Percentiles rank a stretch among this genome's conserved stretches.
Conservation (phyloP, 2,113 vertebrate genomes). For the Gymnarchus niloticus region DNA sequence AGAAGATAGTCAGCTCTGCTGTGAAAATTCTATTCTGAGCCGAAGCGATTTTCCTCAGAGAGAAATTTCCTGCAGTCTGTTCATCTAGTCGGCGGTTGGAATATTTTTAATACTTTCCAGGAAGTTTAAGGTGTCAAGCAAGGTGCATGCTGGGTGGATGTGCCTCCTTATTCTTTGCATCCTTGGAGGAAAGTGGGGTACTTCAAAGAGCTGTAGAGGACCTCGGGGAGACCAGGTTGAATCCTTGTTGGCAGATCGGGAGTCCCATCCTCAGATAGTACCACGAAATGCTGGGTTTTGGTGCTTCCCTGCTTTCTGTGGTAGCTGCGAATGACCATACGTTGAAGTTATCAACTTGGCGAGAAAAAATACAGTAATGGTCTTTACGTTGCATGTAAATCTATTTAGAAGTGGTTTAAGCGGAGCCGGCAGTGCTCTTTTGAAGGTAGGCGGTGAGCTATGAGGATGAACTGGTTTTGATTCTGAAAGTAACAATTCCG, state of each 20-base stretch:
- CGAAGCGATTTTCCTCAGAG: neutral
- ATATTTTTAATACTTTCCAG: too few species aligned
- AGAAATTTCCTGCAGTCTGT: too few species aligned
- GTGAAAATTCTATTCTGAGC: neutral
- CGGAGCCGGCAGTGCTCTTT: too few species aligned
- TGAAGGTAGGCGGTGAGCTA: neutral
- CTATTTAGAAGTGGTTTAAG: too few species aligned
- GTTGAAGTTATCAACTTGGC: neutral
- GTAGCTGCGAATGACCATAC: neutral
- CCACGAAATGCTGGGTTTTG: too few species aligned
- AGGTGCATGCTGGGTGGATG: neutral
- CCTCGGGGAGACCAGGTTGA: neutral
- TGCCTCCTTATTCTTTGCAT: neutral
- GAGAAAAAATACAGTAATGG: neutral
- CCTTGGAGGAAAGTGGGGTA: neutral
- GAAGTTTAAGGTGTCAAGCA: too few species aligned
- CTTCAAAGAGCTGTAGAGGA: neutral
- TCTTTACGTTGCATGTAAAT: neutral
- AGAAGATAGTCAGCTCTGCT: neutral
- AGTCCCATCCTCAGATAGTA: neutral
- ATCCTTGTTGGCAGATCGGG: neutral
- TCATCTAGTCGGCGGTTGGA: neutral
- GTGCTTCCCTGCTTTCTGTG: neutral
- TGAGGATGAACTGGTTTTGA: neutral
- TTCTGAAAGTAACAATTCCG: neutral